A percentile compares a stretch with the other conserved stretches of the same genome.
Conservation (phyloP, 2,113 vertebrate species). For the Oreocharis arfaki region DNA sequence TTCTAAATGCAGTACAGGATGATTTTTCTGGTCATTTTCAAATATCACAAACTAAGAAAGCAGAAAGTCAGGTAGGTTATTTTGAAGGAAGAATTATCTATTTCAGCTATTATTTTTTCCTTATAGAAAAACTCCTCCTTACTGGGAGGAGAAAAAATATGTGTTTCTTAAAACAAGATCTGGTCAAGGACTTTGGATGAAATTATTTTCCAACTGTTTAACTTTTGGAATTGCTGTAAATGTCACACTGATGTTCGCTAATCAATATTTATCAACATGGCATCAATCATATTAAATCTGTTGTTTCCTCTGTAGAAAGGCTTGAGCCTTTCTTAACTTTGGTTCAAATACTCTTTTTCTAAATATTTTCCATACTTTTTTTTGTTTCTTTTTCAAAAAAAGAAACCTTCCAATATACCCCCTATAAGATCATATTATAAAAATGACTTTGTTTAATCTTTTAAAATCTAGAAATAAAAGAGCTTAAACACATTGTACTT, state of each 20-base stretch:
- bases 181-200: background rate
- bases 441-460: background rate
- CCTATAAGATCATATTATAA: background rate
- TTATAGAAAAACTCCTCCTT: background rate
- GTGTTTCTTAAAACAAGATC: background rate
- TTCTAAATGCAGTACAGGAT: background rate
- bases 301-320: background rate
- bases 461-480: background rate
- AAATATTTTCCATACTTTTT: background rate
- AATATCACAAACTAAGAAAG: background rate
- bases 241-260: background rate
- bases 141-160: background rate
- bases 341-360: background rate
- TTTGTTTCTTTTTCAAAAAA: background rate
- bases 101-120: background rate
- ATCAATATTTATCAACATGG: background rate
- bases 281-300: background rate
- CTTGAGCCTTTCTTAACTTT: background rate
- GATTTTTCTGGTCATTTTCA: background rate
- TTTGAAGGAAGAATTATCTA: background rate
- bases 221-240: background rate
- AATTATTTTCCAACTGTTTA: background rate
- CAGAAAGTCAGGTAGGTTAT: background rate
- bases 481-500: background rate
- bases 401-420: background rate